Conservation (phyloP, 2,888 invertebrate genomes). For the Mechanitis messenoides region DNA sequence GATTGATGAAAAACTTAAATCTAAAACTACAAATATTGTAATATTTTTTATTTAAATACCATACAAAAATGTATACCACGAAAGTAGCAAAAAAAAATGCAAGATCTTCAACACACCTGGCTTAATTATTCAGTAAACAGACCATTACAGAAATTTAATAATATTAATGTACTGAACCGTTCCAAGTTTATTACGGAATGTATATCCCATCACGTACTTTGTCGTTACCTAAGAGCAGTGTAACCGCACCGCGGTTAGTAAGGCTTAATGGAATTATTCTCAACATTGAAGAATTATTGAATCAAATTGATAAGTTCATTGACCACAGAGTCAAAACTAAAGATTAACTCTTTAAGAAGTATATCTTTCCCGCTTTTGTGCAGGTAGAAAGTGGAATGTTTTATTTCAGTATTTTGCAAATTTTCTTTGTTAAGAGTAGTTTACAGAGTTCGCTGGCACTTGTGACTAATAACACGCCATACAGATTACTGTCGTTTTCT, state of each 20-base stretch:
- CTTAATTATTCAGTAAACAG: too few species aligned
- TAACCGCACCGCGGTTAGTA: constrained; percentile 40
- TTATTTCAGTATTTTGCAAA: constrained; percentile 67
- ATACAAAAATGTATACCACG: too few species aligned
- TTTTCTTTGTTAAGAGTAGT: constrained; percentile 47
- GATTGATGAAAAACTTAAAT: too few species aligned
- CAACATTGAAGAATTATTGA: constrained; percentile 45
- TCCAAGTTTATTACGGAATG: constrained; percentile 52
- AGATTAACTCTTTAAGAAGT: too few species aligned
- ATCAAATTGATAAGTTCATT: constrained; percentile 41
- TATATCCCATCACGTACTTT: constrained; percentile 63
- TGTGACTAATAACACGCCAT: constrained; percentile 29
- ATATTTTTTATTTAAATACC: too few species aligned
- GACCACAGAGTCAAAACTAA: constrained; percentile 22
- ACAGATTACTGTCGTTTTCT: constrained; percentile 50
- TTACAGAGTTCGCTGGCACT: constrained; percentile 31
- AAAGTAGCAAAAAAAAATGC: too few species aligned
- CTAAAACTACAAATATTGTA: too few species aligned
- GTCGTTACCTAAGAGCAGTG: constrained; percentile 50
- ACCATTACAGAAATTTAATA: too few species aligned
- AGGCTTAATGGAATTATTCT: constrained; percentile 61
- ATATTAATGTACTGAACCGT: constrained; percentile 44
- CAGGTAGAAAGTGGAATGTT: constrained; percentile 56
- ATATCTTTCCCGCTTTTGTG: constrained; percentile 30
- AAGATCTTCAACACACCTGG: too few species aligned